A percentile compares a stretch with the other conserved stretches of the same genome.
phyloP scores from a whole-genome alignment of 1,140 invertebrate genomes.

The Diorhabda carinulata region DNA sequence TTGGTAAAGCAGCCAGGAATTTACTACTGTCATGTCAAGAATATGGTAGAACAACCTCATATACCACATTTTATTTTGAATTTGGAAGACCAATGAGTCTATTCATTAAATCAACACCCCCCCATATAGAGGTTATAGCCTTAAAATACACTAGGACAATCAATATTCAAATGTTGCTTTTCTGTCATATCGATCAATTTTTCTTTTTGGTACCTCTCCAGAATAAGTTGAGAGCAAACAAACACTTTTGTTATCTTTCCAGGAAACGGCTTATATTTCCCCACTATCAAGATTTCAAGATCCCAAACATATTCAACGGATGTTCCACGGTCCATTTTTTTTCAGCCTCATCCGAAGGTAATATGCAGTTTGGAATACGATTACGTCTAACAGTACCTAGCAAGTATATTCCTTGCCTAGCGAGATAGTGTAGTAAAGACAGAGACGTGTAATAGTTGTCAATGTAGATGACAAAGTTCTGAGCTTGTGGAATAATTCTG shows the following conservation, averaged over 20 bases:
- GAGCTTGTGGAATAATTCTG: too few relatives aligned
- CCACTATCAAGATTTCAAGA: neutral
- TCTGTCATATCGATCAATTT: neutral
- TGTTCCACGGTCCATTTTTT: neutral
- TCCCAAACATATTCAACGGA: neutral
- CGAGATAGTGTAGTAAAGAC: too few relatives aligned
- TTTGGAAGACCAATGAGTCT: neutral
- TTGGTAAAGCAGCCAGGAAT: constrained; percentile 28
- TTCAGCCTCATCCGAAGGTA: neutral
- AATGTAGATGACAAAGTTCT: too few relatives aligned
- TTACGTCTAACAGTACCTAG: neutral
- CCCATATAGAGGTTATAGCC: neutral
- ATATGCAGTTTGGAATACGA: neutral
- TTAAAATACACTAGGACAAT: neutral
- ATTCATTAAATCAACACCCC: constrained; percentile 3
- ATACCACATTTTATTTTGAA: constrained; percentile 37
- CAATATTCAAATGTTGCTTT: neutral
- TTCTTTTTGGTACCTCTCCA: neutral
- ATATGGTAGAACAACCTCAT: constrained; percentile 48
- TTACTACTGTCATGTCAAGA: constrained; percentile 43
- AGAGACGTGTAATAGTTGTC: too few relatives aligned
- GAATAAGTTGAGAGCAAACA: neutral
- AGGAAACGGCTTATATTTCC: neutral
- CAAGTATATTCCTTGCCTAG: neutral
- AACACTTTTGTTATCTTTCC: neutral